Conservation (phyloP, 2,888 invertebrate genomes). For the Epirrhoe alternata region DNA sequence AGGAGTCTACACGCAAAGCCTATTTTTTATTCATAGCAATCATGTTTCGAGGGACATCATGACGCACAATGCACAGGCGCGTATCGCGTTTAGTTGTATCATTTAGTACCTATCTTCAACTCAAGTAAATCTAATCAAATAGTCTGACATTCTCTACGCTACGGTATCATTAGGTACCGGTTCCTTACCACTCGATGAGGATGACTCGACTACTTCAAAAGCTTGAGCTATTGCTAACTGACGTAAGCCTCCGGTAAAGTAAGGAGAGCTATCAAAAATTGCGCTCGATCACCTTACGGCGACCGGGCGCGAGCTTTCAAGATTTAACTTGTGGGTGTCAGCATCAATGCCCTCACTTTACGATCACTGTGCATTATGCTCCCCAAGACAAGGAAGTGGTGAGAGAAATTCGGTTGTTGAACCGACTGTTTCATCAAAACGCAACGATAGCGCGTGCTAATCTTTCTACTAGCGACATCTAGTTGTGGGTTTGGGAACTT, state of each 20-base stretch:
- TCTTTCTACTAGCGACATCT: constrained; percentile 66
- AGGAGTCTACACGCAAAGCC: neutral
- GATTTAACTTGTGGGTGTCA: constrained; percentile 87
- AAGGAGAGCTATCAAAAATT: constrained; percentile 92
- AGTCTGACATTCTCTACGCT: too few species aligned
- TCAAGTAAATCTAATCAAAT: neutral
- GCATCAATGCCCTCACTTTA: constrained; percentile 94
- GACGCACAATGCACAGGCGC: neutral
- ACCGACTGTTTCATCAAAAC: constrained; percentile 4
- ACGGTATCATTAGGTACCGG: too few species aligned
- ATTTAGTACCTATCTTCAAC: too few species aligned
- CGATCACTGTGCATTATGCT: constrained; percentile 95
- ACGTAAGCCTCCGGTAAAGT: constrained; percentile 83
- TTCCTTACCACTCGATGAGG: too few species aligned
- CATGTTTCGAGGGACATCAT: neutral
- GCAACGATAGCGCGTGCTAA: constrained; percentile 60
- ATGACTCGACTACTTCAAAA: too few species aligned
- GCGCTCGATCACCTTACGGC: constrained; percentile 86
- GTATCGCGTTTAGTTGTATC: too few species aligned
- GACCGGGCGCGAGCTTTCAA: constrained; percentile 85
- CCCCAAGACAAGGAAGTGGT: constrained; percentile 93
- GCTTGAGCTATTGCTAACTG: too few species aligned
- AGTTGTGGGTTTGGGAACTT: constrained; percentile 31
- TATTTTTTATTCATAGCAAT: neutral
- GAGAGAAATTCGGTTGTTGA: accelerated